Conservation (phyloP, 2,888 invertebrate genomes). For the Aleiodes alternator region DNA sequence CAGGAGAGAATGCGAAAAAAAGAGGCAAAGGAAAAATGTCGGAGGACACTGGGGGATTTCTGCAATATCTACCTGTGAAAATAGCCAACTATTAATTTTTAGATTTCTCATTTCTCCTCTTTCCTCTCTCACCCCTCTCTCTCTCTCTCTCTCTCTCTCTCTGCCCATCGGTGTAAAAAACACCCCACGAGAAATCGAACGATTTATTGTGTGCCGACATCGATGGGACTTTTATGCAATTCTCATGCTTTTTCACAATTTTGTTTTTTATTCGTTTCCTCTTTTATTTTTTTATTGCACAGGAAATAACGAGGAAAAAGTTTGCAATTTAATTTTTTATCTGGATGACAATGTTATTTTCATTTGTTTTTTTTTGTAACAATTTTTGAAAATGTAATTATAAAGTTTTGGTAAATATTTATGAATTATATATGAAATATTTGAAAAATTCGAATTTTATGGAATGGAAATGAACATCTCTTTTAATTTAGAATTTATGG, state of each 20-base stretch:
- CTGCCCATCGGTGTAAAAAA: conserved; percentile 18
- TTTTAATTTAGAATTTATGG: too few species aligned
- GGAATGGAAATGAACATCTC: too few species aligned
- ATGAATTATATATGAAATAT: not conserved
- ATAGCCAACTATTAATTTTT: conserved; percentile 40
- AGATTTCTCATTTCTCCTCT: conserved; percentile 30
- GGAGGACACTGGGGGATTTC: conserved; percentile 7
- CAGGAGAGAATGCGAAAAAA: not conserved
- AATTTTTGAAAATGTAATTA: conserved; percentile 12
- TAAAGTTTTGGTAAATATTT: not conserved
- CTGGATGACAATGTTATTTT: not conserved
- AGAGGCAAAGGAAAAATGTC: conserved; percentile 3
- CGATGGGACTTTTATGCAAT: conserved; percentile 38
- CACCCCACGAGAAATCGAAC: conserved; percentile 35
- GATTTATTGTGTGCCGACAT: conserved; percentile 37
- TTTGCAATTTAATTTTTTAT: conserved; percentile 17
- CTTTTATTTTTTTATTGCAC: not conserved
- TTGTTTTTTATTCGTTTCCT: conserved; percentile 1
- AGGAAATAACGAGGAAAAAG: conserved; percentile 20
- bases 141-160: not conserved
- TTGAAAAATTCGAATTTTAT: not conserved
- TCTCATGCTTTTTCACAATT: conserved; percentile 24
- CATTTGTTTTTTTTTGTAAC: not conserved
- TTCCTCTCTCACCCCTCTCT: not conserved
- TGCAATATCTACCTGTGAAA: conserved; percentile 25